phyloP scores from a whole-genome alignment of 2,113 vertebrate genomes.

The Chlorocebus sabaeus region DNA sequence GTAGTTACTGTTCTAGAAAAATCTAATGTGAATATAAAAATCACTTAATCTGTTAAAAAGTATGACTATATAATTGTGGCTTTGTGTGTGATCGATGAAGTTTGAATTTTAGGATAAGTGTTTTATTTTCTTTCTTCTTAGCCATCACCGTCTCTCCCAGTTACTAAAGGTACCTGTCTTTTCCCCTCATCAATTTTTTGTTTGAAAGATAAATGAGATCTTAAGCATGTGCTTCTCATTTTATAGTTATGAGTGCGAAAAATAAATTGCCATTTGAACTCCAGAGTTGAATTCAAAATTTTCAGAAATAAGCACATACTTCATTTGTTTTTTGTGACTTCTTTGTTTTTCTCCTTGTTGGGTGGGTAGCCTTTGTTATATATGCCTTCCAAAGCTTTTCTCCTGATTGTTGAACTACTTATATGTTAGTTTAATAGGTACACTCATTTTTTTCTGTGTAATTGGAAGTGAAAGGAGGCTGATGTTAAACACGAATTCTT shows the following conservation, averaged over 20 bases:
- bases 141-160: neutral
- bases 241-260: neutral
- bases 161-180: neutral
- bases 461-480: slow-evolving; percentile 36
- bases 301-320: neutral
- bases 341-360: slow-evolving; percentile 16
- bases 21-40: neutral
- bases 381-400: neutral
- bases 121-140: neutral
- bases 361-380: neutral
- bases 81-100: neutral
- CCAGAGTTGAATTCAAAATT: neutral
- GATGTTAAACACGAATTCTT: slow-evolving; percentile 33
- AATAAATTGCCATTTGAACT: neutral
- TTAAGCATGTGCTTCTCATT: neutral
- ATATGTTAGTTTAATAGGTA: slow-evolving; percentile 56
- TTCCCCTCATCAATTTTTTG: neutral
- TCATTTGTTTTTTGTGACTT: neutral
- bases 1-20: neutral
- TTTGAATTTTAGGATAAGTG: neutral
- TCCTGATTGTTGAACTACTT: neutral
- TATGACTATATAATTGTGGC: neutral
- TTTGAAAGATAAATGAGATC: neutral
- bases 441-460: slow-evolving; percentile 19
- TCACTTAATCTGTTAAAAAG: neutral